A percentile compares a stretch with the other conserved stretches of the same genome.
These are phyloP conservation scores for Seriola quinqueradiata DNA, from an alignment of 2,113 vertebrate genomes.

Conservation along the genomic window DNA sequence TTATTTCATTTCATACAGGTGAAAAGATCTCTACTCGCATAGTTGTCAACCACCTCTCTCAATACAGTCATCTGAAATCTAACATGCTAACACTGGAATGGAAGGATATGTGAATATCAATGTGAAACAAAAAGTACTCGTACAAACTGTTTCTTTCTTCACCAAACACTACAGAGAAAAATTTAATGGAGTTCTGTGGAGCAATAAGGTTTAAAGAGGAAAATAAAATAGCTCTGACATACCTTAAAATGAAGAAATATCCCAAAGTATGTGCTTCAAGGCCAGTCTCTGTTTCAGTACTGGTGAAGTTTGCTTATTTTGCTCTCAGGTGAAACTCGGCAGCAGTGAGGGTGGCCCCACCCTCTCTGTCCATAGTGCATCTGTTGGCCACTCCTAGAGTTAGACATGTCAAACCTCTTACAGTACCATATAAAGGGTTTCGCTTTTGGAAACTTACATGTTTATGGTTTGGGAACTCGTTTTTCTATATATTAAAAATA, in stretches of 20 bases:
- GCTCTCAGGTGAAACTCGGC: constrained; percentile 75
- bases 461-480: not conserved
- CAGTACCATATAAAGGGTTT: not conserved
- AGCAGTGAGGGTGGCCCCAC: constrained; percentile 69
- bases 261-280: constrained; percentile 36
- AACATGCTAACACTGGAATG: not conserved
- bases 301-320: constrained; percentile 40
- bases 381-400: constrained; percentile 48
- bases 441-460: not conserved
- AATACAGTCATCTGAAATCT: not conserved
- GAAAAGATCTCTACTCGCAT: not conserved
- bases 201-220: not conserved
- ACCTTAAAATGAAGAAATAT: constrained; percentile 63
- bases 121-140: not conserved
- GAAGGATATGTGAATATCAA: constrained; percentile 6
- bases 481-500: not conserved
- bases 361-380: constrained; percentile 71
- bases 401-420: not conserved
- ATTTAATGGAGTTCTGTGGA: not conserved
- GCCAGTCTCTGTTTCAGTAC: not conserved
- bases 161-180: constrained; percentile 13
- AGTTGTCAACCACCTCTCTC: not conserved
- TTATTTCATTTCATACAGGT: not conserved
- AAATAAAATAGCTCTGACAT: constrained; percentile 12
- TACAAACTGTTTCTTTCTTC: not conserved